Conservation (phyloP, 2,113 vertebrate genomes). For the Pelvicachromis taeniatus region DNA sequence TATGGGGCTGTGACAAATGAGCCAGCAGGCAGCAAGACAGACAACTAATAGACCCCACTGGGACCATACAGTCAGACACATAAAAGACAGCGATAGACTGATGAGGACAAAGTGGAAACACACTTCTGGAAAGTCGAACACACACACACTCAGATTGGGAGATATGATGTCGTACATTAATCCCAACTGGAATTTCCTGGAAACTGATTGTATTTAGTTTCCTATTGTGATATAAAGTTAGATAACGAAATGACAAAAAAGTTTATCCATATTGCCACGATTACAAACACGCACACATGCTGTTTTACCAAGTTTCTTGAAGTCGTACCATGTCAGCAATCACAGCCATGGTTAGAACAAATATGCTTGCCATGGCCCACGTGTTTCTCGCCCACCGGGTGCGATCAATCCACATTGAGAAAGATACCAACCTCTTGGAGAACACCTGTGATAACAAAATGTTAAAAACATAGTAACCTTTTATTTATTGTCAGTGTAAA, state of each 20-base stretch:
- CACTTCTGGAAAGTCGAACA: background rate
- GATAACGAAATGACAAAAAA: background rate
- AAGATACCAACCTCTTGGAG: slow-evolving; percentile 85
- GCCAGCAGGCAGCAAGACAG: slow-evolving; percentile 51
- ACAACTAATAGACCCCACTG: slow-evolving; percentile 65
- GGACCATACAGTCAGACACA: slow-evolving; percentile 47
- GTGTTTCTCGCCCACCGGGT: slow-evolving; percentile 94
- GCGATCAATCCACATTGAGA: slow-evolving; percentile 92
- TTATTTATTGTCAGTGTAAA: background rate
- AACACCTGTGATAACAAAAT: slow-evolving; percentile 73
- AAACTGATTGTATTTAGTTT: background rate
- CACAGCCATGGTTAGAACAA: slow-evolving; percentile 88
- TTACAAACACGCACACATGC: background rate
- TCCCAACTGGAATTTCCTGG: background rate
- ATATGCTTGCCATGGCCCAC: slow-evolving; percentile 91
- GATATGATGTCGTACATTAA: background rate
- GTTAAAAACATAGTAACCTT: background rate
- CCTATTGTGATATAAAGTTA: background rate
- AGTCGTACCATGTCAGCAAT: slow-evolving; percentile 89
- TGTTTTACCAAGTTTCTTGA: background rate
- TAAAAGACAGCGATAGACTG: slow-evolving; percentile 28
- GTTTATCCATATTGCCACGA: background rate
- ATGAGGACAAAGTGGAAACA: slow-evolving; percentile 40
- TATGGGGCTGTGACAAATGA: slow-evolving; percentile 55
- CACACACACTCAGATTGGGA: background rate